Evolutionary conservation across 2,113 vertebrate genomes (phyloP).

Genomic region (Atractosteus spatula): DNA sequence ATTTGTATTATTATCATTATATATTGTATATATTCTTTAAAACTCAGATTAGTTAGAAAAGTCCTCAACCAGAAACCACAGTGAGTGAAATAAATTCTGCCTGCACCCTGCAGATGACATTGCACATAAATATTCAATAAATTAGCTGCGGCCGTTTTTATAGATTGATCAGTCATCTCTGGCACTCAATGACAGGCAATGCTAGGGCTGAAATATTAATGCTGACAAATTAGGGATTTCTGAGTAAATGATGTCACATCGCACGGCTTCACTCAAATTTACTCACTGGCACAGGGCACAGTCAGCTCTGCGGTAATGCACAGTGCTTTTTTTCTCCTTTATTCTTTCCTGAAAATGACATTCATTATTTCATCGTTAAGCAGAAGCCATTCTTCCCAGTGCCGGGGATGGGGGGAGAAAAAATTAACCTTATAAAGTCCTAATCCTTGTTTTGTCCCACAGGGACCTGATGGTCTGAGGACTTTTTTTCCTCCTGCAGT

Average conservation of each 20-base stretch:
- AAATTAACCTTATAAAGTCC: conserved; percentile 37
- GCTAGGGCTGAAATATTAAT: conserved; percentile 98
- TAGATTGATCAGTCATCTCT: conserved; percentile 99
- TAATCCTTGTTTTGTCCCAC: conserved; percentile 29
- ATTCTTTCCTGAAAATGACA: conserved; percentile 74
- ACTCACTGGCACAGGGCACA: conserved; percentile 82
- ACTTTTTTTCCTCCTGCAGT: no score
- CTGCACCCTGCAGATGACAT: conserved; percentile 88
- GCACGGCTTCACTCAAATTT: conserved; percentile 97
- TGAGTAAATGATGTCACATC: conserved; percentile 99
- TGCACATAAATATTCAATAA: conserved; percentile 99
- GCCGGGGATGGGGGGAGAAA: conserved; percentile 21
- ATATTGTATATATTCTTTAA: conserved; percentile 26
- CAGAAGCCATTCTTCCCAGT: conserved; percentile 47
- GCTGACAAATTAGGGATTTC: conserved; percentile 99
- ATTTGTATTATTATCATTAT: conserved; percentile 34
- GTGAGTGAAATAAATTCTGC: conserved; percentile 83
- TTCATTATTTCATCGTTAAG: conserved; percentile 67
- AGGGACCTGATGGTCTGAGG: neutral
- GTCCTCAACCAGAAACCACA: conserved; percentile 76
- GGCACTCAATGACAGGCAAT: conserved; percentile 94
- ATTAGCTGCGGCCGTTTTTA: conserved; percentile 92
- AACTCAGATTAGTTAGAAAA: conserved; percentile 66
- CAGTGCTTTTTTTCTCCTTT: conserved; percentile 62
- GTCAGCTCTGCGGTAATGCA: conserved; percentile 55